phyloP scores from a whole-genome alignment of 1,140 invertebrate genomes.

The Reticulitermes speratus region DNA sequence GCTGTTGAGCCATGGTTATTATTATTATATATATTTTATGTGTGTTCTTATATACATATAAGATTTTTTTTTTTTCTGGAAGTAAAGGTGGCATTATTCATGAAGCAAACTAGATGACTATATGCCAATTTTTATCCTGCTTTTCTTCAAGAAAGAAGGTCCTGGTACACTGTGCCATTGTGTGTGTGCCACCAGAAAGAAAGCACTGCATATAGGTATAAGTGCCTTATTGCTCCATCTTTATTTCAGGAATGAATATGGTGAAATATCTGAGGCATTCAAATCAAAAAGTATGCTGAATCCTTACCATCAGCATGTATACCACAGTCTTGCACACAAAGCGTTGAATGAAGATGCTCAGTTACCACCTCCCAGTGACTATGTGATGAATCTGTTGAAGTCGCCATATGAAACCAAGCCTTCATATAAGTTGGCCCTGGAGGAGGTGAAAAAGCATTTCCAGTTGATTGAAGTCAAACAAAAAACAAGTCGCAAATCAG shows the following conservation, averaged over 20 bases:
- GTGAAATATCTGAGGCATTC: slow-evolving; percentile 23
- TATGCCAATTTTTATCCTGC: too few relatives aligned
- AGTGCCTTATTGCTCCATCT: too few relatives aligned
- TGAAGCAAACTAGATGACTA: too few relatives aligned
- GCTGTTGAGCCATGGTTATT: too few relatives aligned
- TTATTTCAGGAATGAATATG: slow-evolving; percentile 8
- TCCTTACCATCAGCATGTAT: slow-evolving; percentile 21
- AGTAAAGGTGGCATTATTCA: too few relatives aligned
- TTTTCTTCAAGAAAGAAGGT: too few relatives aligned
- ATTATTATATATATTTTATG: too few relatives aligned
- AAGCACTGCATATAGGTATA: too few relatives aligned
- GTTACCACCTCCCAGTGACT: neutral
- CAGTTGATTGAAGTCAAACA: neutral
- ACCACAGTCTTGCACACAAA: slow-evolving; percentile 2
- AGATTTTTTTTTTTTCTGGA: too few relatives aligned
- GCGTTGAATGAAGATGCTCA: slow-evolving; percentile 9
- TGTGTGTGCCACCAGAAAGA: too few relatives aligned
- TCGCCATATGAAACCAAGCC: neutral
- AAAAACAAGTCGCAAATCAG: neutral
- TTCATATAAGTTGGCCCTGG: neutral
- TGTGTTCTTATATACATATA: too few relatives aligned
- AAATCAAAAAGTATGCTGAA: slow-evolving; percentile 8
- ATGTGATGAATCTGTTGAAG: neutral
- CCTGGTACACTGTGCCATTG: too few relatives aligned
- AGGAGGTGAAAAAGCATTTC: slow-evolving; percentile 3